These are phyloP conservation scores for Potorous gilbertii DNA, from an alignment of 2,797 vertebrate species.

Conservation along the genomic window DNA sequence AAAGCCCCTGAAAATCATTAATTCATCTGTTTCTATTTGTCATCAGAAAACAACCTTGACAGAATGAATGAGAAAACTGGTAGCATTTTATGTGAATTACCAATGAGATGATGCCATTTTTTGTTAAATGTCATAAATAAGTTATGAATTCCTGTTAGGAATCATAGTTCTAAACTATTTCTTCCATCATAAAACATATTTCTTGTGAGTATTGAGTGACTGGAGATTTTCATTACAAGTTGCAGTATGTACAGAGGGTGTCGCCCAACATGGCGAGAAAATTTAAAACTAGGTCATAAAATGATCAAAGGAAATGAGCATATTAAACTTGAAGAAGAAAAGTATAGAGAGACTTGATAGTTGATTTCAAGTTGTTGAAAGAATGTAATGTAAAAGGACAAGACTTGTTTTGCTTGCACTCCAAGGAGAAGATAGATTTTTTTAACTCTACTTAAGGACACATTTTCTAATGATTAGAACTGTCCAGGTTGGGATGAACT, in stretches of 20 bases:
- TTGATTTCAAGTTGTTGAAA: not conserved
- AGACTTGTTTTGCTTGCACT: not conserved
- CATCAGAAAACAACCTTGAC: not conserved
- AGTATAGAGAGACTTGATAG: not conserved
- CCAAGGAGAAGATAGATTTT: not conserved
- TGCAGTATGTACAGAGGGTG: not conserved
- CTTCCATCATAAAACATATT: not conserved
- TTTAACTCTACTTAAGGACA: not conserved
- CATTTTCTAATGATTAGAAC: not conserved
- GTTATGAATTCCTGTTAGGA: not conserved
- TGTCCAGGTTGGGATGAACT: not conserved
- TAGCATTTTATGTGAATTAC: constrained; percentile 17
- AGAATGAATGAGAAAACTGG: not conserved
- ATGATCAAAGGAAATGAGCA: not conserved
- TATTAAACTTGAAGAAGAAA: not conserved
- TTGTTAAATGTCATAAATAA: constrained; percentile 4
- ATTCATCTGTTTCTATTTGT: not conserved
- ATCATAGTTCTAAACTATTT: not conserved
- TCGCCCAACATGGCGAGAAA: not conserved
- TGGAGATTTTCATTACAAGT: not conserved
- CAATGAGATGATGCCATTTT: not conserved
- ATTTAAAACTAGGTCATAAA: not conserved
- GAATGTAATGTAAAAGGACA: not conserved
- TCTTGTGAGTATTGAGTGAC: not conserved
- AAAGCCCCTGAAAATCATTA: not conserved